Conservation (phyloP, 2,797 vertebrate genomes). For the Channa striata region DNA sequence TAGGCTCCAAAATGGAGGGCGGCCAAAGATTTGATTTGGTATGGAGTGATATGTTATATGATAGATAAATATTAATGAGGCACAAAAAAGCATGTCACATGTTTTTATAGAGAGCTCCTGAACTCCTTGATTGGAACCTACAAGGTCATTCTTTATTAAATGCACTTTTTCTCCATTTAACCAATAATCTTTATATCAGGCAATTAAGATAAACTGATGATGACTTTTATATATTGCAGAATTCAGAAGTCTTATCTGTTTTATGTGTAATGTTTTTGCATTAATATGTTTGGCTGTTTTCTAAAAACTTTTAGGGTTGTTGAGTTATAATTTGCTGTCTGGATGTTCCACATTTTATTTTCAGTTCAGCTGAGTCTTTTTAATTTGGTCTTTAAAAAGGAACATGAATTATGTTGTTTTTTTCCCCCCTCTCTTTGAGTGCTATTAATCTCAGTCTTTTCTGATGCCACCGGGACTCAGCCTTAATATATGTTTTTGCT, state of each 20-base stretch:
- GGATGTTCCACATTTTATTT: too few species aligned
- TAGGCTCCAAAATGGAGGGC: conserved; percentile 46
- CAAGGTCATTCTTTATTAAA: too few species aligned
- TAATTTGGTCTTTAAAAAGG: too few species aligned
- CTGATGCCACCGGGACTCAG: conserved; percentile 36
- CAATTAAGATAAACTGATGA: conserved; percentile 1
- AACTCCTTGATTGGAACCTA: too few species aligned
- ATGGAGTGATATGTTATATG: conserved; percentile 31
- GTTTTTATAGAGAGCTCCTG: conserved; percentile 29
- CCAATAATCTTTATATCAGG: conserved; percentile 21
- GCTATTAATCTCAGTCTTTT: conserved; percentile 33
- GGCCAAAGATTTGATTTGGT: conserved; percentile 44
- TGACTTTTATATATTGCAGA: conserved; percentile 12
- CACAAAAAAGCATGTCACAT: conserved; percentile 52
- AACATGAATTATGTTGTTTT: background rate
- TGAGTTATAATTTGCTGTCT: too few species aligned
- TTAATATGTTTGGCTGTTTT: background rate
- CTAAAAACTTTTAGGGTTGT: background rate
- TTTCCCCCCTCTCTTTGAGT: conserved; percentile 14
- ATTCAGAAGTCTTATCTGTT: conserved; percentile 1
- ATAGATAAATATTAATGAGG: conserved; percentile 66
- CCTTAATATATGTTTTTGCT: conserved; percentile 28
- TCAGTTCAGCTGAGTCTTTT: too few species aligned
- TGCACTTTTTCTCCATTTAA: too few species aligned
- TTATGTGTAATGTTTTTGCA: background rate